Evolutionary conservation across 2,888 invertebrate species (phyloP).

Genomic region (Dendrolimus houi): DNA sequence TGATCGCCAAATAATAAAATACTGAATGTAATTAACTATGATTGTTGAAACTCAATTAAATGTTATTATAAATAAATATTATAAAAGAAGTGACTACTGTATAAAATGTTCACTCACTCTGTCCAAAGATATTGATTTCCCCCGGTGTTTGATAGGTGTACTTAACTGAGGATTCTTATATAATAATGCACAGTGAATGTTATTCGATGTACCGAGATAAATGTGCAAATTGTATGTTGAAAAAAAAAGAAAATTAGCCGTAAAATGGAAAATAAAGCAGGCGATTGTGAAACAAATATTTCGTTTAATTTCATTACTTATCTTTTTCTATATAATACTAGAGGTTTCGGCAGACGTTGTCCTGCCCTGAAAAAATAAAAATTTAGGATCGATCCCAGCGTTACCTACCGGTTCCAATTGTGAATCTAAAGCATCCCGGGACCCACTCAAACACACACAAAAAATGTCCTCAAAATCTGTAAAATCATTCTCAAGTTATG

Average conservation of each 20-base stretch:
- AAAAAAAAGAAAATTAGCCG: slow-evolving; percentile 50
- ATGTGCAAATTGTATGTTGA: slow-evolving; percentile 65
- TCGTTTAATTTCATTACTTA: slow-evolving; percentile 36
- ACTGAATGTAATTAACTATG: slow-evolving; percentile 43
- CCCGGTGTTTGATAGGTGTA: slow-evolving; percentile 27
- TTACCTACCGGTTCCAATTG: too few relatives aligned
- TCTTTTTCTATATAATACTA: background rate
- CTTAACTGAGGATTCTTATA: slow-evolving; percentile 3
- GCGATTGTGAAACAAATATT: slow-evolving; percentile 54
- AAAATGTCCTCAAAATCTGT: too few relatives aligned
- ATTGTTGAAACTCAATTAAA: slow-evolving; percentile 60
- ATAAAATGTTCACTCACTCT: slow-evolving; percentile 23
- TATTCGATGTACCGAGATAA: slow-evolving; percentile 61
- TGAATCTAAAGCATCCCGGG: too few relatives aligned
- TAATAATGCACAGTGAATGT: slow-evolving; percentile 55
- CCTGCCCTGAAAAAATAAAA: too few relatives aligned
- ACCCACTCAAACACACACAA: too few relatives aligned
- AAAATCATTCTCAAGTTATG: too few relatives aligned
- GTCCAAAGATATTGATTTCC: slow-evolving; percentile 47
- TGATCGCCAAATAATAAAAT: slow-evolving; percentile 71
- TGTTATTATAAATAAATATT: slow-evolving; percentile 22
- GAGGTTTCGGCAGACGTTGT: too few relatives aligned
- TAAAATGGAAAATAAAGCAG: slow-evolving; percentile 61
- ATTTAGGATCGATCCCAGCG: too few relatives aligned
- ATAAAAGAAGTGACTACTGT: slow-evolving; percentile 18